Conservation (phyloP, 2,888 invertebrate genomes). For the Cephalotes varians region DNA sequence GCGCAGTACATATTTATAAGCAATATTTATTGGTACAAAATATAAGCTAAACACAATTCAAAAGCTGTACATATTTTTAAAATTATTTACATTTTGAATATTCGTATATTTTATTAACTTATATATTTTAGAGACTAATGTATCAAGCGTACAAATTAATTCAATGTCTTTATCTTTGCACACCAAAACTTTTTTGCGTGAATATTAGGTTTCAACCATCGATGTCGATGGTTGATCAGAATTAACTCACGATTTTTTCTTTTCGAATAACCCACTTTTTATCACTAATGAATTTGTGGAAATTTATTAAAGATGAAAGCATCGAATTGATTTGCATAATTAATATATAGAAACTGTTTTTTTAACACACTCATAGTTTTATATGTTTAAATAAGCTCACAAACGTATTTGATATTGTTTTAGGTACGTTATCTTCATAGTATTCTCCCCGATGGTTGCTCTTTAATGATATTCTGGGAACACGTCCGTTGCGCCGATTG, state of each 20-base stretch:
- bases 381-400: neutral
- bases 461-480: conserved; percentile 47
- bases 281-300: too few relatives aligned
- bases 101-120: neutral
- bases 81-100: neutral
- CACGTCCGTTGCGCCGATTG: conserved; percentile 35
- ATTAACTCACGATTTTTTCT: too few relatives aligned
- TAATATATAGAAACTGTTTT: too few relatives aligned
- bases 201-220: too few relatives aligned
- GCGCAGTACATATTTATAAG: conserved; percentile 37
- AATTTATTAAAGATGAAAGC: too few relatives aligned
- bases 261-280: too few relatives aligned
- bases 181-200: too few relatives aligned
- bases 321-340: too few relatives aligned
- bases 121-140: neutral
- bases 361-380: neutral
- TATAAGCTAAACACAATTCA: neutral
- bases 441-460: neutral
- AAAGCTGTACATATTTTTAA: neutral
- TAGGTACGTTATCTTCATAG: conserved; percentile 16
- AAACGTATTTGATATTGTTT: conserved; percentile 4
- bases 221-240: too few relatives aligned
- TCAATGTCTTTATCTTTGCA: too few relatives aligned
- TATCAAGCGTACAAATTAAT: too few relatives aligned
- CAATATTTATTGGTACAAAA: conserved; percentile 25